These are phyloP conservation scores for Drosophila nigricruria DNA, from an alignment of 2,888 invertebrate genomes.

Conservation along the genomic window DNA sequence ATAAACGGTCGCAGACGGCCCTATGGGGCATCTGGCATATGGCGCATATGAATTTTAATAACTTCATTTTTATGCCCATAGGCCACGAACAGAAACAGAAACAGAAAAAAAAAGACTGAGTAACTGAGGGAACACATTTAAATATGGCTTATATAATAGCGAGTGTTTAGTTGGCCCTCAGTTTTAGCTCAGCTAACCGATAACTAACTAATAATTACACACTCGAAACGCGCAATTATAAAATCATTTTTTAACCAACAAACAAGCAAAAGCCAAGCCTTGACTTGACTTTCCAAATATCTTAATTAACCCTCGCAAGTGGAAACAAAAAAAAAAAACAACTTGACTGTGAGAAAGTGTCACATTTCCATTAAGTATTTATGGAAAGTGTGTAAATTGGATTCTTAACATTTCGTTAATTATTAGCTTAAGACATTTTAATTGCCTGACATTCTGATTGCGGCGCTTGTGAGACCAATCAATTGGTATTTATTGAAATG, in stretches of 20 bases:
- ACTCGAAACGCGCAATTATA: constrained; percentile 68
- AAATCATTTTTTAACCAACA: constrained; percentile 69
- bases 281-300: constrained; percentile 66
- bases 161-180: constrained; percentile 32
- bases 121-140: constrained; percentile 48
- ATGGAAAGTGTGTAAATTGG: constrained; percentile 33
- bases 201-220: constrained; percentile 74
- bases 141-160: constrained; percentile 70
- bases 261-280: constrained; percentile 24
- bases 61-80: constrained; percentile 71
- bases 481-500: constrained; percentile 2
- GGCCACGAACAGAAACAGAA: constrained; percentile 52
- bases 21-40: constrained; percentile 27
- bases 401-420: constrained; percentile 38
- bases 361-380: constrained; percentile 68
- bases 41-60: constrained; percentile 58
- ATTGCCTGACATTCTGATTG: constrained; percentile 30
- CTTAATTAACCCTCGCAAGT: constrained; percentile 63
- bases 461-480: not conserved
- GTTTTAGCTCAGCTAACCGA: constrained; percentile 63
- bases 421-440: constrained; percentile 18
- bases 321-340: not conserved
- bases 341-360: constrained; percentile 69
- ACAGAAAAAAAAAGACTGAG: not conserved
- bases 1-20: constrained; percentile 14